Evolutionary conservation across 2,888 invertebrate species (phyloP).

Genomic region (Caenorhabditis macrosperma): DNA sequence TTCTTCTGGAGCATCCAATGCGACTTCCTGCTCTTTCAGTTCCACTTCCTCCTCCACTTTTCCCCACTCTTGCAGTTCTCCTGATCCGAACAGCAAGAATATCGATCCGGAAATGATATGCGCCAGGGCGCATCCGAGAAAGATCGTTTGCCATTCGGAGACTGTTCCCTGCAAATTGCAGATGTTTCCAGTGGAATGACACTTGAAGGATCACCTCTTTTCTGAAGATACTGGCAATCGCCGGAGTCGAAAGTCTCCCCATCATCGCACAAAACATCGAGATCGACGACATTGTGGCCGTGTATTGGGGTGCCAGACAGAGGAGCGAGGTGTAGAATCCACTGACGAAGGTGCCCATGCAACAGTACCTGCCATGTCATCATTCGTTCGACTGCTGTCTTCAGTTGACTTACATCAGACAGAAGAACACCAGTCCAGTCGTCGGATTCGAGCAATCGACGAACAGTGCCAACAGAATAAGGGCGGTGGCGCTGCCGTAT

Average conservation of each 20-base stretch:
- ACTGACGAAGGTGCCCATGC: constrained; percentile 62
- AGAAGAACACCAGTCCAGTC: constrained; percentile 65
- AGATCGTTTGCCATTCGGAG: constrained; percentile 61
- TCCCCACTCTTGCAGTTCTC: constrained; percentile 67
- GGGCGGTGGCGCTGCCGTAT: constrained; percentile 52
- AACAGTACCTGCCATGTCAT: constrained; percentile 46
- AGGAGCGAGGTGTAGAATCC: constrained; percentile 71
- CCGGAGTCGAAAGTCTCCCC: constrained; percentile 64
- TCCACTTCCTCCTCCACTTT: constrained; percentile 47
- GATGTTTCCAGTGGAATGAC: background rate
- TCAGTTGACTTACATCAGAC: constrained; percentile 56
- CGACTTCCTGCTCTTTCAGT: background rate
- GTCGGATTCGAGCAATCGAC: constrained; percentile 69
- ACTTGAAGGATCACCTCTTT: constrained; percentile 41
- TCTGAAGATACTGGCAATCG: constrained; percentile 59
- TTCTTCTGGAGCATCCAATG: no score
- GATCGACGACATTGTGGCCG: constrained; percentile 73
- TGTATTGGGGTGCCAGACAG: constrained; percentile 71
- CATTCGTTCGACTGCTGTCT: no score
- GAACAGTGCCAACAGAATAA: constrained; percentile 67
- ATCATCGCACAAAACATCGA: constrained; percentile 68
- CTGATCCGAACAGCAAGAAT: constrained; percentile 64
- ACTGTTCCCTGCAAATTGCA: constrained; percentile 56
- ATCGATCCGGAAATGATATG: constrained; percentile 56
- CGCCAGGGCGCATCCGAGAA: constrained; percentile 42